Base-by-base conservation (phyloP, 2,113 vertebrate genomes). In the Nothobranchius furzeri region DNA sequence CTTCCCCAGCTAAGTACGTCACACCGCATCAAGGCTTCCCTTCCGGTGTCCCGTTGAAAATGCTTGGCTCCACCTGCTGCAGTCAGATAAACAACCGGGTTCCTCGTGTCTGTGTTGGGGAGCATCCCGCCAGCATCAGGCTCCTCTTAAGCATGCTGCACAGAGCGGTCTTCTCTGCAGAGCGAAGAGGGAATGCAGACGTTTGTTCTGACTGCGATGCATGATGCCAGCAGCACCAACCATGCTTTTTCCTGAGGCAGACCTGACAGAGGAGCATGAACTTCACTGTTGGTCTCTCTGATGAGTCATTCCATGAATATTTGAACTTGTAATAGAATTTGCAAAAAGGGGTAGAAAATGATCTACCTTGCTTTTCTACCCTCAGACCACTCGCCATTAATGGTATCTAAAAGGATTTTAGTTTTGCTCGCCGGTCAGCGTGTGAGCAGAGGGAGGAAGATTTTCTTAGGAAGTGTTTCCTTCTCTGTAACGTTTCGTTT, bases 1-100 rank as follows among this genome's bases (percentile, higher is more conserved):
- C 82, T 83, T 72, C 61, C 73, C 78, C 77, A 73, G 85, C 87
- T 88, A 88, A 92, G 87, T 90, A 83, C 54, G 87, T 87, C 78
- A 64, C 49, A 75, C 76, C 68, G 64, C 81, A 73, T 88, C 47
- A 48, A 66, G 80, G 75, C 79, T 76, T 61, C 61, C 80, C 69
- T 65, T 64, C 66, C 5, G 62, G 70, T 55, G 74, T 64, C 74
- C 68, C 77, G 83, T 81, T 64, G 73, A 81, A 83, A 78, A 45
- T 2, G 84, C 86, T 90, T 88, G 82, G 81, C 83, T 85, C 82
- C 83, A 81, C 72, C 76, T 77, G 83, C 78, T 70, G 70, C 72
- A 77, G 81, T 69, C 72, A 62, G 81, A 87, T 83, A 75, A 86
- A 59, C 47, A 30, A 65, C 70, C 62, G 61, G 70, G 40, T 68